These are phyloP conservation scores for Sceloporus tristichus DNA, from an alignment of 2,113 vertebrate genomes.

Conservation along the genomic window DNA sequence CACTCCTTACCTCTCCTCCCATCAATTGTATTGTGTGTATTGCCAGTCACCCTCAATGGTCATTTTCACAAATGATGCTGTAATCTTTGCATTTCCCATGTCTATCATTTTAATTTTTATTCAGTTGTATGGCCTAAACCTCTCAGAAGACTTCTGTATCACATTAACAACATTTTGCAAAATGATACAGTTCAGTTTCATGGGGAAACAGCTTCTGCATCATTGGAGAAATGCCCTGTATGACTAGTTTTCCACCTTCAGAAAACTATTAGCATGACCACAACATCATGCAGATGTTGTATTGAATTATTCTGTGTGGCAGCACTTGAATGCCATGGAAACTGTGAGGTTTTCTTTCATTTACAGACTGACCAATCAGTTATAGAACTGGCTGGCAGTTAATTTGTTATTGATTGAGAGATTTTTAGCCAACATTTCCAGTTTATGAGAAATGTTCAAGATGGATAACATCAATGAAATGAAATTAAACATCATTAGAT, in stretches of 20 bases:
- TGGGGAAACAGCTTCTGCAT: too few relatives aligned
- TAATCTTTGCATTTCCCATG: constrained; percentile 7
- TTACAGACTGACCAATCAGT: constrained; percentile 77
- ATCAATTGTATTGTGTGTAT: neutral
- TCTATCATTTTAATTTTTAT: neutral
- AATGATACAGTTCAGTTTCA: neutral
- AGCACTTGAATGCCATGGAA: neutral
- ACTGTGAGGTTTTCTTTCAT: constrained; percentile 53
- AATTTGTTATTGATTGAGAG: neutral
- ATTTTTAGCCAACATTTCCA: neutral
- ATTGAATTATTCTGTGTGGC: neutral
- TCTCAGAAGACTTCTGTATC: neutral
- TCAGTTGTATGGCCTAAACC: neutral
- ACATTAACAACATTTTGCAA: neutral
- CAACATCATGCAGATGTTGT: neutral
- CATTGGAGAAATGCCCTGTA: neutral
- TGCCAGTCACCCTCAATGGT: constrained; percentile 1
- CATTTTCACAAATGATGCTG: constrained; percentile 6
- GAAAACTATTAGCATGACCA: neutral
- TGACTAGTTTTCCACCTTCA: neutral
- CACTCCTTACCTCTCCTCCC: neutral
- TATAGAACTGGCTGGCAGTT: neutral
- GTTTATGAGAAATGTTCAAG: neutral
- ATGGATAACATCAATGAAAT: neutral
- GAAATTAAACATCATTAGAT: constrained; percentile 66